Percentiles rank a stretch among this genome's conserved stretches.
These are phyloP conservation scores for Sebastes aleutianus DNA, from an alignment of 2,797 vertebrate genomes.

Conservation along the genomic window DNA sequence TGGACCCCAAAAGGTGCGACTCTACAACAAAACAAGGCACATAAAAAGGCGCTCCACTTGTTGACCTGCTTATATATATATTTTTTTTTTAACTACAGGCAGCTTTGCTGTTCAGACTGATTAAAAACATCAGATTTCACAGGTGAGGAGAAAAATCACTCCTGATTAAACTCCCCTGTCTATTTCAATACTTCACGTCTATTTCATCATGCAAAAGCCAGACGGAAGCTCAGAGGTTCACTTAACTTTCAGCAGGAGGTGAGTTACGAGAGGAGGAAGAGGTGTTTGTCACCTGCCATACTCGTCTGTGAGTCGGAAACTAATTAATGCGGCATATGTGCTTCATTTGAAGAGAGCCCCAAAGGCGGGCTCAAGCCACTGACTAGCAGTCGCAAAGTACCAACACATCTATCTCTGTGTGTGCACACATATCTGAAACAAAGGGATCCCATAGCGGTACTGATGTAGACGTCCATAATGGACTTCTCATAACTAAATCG, in stretches of 20 bases:
- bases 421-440: not conserved
- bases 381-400: not conserved
- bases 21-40: not conserved
- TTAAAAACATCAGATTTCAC: constrained; percentile 37
- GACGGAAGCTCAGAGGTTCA: constrained; percentile 50
- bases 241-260: constrained; percentile 57
- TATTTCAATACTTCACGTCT: constrained; percentile 36
- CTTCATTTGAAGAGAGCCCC: constrained; percentile 57
- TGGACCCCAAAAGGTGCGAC: not conserved
- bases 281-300: constrained; percentile 59
- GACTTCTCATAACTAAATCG: not conserved
- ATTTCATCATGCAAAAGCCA: constrained; percentile 55
- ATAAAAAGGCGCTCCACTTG: not conserved
- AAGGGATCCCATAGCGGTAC: not conserved
- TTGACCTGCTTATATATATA: not conserved
- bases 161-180: constrained; percentile 30
- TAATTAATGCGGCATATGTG: constrained; percentile 79
- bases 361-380: constrained; percentile 41
- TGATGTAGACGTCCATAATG: not conserved
- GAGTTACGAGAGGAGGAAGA: constrained; percentile 39
- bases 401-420: constrained; percentile 5
- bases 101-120: constrained; percentile 5
- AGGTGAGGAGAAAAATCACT: constrained; percentile 25
- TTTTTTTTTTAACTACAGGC: not conserved
- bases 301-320: constrained; percentile 60